Conservation (phyloP, 2,797 vertebrate genomes). For the Myiothlypis chrysogaster region DNA sequence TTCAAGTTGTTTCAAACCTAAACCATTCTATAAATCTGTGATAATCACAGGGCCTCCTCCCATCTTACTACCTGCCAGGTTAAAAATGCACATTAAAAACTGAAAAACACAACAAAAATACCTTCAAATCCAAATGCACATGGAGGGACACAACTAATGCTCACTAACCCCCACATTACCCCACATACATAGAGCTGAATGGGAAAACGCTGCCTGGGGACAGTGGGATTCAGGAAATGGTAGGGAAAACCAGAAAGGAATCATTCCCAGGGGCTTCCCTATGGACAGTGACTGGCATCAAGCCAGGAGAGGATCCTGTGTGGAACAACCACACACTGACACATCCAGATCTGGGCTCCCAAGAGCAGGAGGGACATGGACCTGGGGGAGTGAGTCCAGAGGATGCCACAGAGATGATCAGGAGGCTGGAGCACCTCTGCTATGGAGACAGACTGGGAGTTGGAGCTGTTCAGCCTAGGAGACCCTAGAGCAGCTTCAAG, state of each 20-base stretch:
- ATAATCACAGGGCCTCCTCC: neutral
- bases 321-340: neutral
- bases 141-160: rapidly evolving
- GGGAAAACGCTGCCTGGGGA: neutral
- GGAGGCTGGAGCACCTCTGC: neutral
- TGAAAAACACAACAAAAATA: rapidly evolving
- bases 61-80: neutral
- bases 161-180: rapidly evolving
- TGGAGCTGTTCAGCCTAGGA: neutral
- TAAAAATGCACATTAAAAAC: neutral
- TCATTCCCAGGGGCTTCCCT: neutral
- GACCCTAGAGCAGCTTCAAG: neutral
- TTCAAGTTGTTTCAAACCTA: neutral
- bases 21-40: neutral
- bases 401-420: neutral
- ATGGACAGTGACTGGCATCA: rapidly evolving
- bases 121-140: neutral
- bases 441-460: neutral
- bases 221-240: rapidly evolving
- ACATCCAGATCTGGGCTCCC: rapidly evolving
- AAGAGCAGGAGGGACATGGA: neutral
- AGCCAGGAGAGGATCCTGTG: neutral
- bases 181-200: rapidly evolving
- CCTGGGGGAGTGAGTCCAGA: neutral
- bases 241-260: neutral